A percentile compares a stretch with the other conserved stretches of the same genome.
Evolutionary conservation across 2,888 invertebrate genomes (phyloP).

Genomic region (Volucella bombylans): DNA sequence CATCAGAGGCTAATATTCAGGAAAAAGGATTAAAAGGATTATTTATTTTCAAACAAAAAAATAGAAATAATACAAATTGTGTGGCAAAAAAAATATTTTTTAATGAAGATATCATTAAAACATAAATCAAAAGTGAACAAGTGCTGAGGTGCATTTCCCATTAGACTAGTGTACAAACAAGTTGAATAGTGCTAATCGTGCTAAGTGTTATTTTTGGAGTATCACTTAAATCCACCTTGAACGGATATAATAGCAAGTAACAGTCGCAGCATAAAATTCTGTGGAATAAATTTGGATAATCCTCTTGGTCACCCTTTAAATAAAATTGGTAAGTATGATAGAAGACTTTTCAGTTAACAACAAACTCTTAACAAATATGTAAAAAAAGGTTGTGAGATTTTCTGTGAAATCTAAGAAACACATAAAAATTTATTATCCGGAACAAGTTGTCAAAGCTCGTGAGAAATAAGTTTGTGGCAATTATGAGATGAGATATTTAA

Average conservation of each 20-base stretch:
- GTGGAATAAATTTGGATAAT: conserved; percentile 61
- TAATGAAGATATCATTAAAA: background rate
- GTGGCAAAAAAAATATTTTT: conserved; percentile 11
- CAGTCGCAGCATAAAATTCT: background rate
- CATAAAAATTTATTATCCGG: conserved; percentile 12
- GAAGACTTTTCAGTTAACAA: background rate
- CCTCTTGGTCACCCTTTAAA: conserved; percentile 9
- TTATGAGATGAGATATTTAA: conserved; percentile 7
- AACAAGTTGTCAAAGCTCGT: background rate
- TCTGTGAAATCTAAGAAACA: background rate
- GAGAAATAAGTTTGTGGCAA: background rate
- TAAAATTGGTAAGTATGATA: conserved; percentile 21
- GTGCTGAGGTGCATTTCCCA: conserved; percentile 34
- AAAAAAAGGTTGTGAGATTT: background rate
- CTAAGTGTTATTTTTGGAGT: conserved; percentile 19
- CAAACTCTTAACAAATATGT: background rate
- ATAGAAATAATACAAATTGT: background rate
- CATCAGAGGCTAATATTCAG: conserved; percentile 24
- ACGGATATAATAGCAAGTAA: conserved; percentile 25
- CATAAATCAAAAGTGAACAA: conserved; percentile 20
- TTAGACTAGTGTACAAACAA: conserved; percentile 29
- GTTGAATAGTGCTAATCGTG: conserved; percentile 15
- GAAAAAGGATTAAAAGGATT: conserved; percentile 36
- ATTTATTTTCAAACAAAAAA: conserved; percentile 4
- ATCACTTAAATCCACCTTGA: conserved; percentile 15